Conservation (phyloP, 2,113 vertebrate genomes). For the Mus spicilegus region DNA sequence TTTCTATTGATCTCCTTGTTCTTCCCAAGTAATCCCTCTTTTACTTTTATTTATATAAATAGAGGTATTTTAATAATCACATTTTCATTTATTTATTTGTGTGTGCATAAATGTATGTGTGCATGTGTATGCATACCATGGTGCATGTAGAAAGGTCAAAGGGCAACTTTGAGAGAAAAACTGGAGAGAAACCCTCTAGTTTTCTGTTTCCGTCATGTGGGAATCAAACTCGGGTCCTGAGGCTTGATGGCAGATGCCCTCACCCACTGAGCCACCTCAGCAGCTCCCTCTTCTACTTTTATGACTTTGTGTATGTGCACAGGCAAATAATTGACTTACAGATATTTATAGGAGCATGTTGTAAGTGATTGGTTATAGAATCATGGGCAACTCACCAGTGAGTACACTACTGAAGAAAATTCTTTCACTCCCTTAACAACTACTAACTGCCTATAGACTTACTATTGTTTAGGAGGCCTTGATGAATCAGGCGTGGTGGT, state of each 20-base stretch:
- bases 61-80: not conserved
- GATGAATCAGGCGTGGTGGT: not conserved
- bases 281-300: not conserved
- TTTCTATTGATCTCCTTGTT: not conserved
- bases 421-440: not conserved
- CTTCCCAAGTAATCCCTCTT: not conserved
- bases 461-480: not conserved
- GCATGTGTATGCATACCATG: no score
- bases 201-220: not conserved
- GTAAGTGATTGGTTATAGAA: not conserved
- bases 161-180: not conserved
- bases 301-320: not conserved
- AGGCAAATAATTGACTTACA: not conserved
- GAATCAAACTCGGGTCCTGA: not conserved
- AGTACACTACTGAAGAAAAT: not conserved
- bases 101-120: no score
- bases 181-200: not conserved
- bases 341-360: not conserved
- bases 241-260: not conserved
- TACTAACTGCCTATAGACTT: not conserved
- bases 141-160: not conserved
- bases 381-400: not conserved
- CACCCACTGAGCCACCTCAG: not conserved
- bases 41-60: not conserved
- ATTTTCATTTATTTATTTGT: not conserved